Conservation (phyloP, 2,888 invertebrate species). For the Carcina quercana region DNA sequence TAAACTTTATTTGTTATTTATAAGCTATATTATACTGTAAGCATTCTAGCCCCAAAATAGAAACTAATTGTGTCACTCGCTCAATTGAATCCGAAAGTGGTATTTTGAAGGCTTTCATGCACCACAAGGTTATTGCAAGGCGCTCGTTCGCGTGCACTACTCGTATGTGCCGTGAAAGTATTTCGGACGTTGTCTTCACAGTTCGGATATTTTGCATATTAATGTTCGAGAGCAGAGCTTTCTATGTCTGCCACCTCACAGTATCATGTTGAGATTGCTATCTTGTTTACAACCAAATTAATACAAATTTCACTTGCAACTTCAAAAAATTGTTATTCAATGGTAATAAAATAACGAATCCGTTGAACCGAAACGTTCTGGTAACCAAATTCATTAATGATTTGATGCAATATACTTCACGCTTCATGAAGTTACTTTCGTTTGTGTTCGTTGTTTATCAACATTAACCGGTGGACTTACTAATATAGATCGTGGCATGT, state of each 20-base stretch:
- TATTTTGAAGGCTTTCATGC: constrained; percentile 39
- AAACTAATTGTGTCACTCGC: no score
- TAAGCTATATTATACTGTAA: no score
- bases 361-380: constrained; percentile 28
- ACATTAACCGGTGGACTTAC: constrained; percentile 23
- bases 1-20: no score
- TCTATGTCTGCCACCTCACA: constrained; percentile 34
- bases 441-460: constrained; percentile 26
- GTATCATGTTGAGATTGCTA: not conserved
- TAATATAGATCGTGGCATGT: constrained; percentile 36
- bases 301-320: no score
- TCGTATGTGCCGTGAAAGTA: constrained; percentile 63
- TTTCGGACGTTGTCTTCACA: constrained; percentile 57
- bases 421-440: constrained; percentile 30
- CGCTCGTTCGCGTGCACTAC: constrained; percentile 54
- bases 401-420: constrained; percentile 34
- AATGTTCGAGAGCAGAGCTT: constrained; percentile 52
- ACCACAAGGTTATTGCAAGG: constrained; percentile 50
- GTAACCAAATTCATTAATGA: constrained; percentile 30
- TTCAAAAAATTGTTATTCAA: not conserved
- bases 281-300: not conserved
- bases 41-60: no score
- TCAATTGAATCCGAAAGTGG: constrained; percentile 36
- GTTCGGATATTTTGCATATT: constrained; percentile 65
- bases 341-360: constrained; percentile 13